A percentile compares a stretch with the other conserved stretches of the same genome.
phyloP scores from a whole-genome alignment of 2,797 vertebrate species.

The Apogon talboti region DNA sequence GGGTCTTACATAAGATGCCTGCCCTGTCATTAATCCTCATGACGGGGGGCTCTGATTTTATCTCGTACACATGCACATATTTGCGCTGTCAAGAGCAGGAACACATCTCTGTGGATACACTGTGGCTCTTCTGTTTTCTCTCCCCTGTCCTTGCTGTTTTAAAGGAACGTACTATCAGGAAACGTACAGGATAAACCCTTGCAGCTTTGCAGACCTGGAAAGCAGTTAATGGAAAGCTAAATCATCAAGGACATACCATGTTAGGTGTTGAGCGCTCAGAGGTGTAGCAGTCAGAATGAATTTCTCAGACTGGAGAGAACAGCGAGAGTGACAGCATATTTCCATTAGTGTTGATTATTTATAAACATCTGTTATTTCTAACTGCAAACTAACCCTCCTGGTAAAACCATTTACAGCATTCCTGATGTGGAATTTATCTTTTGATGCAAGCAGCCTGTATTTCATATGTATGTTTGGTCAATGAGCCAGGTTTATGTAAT shows the following conservation, averaged over 20 bases:
- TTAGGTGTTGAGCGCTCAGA: constrained; percentile 60
- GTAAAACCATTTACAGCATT: constrained; percentile 50
- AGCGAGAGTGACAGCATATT: constrained; percentile 54
- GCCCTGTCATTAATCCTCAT: constrained; percentile 75
- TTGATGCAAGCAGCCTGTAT: constrained; percentile 51
- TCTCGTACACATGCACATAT: constrained; percentile 65
- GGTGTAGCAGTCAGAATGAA: constrained; percentile 47
- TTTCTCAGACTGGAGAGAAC: constrained; percentile 48
- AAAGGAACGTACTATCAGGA: constrained; percentile 29
- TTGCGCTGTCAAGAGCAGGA: constrained; percentile 50
- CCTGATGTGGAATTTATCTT: constrained; percentile 49
- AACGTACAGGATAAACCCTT: constrained; percentile 39
- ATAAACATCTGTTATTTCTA: constrained; percentile 75
- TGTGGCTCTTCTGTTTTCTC: constrained; percentile 26
- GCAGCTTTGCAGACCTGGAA: constrained; percentile 41
- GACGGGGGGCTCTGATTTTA: constrained; percentile 62
- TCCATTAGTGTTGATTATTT: constrained; percentile 61
- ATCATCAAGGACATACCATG: constrained; percentile 68
- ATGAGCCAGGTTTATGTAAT: constrained; percentile 52
- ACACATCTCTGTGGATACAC: constrained; percentile 55
- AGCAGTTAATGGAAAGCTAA: constrained; percentile 63
- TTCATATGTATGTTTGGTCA: constrained; percentile 59
- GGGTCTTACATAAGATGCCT: constrained; percentile 56
- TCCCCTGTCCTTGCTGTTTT: constrained; percentile 39
- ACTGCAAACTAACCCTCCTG: constrained; percentile 36